Percentiles rank a stretch among this genome's conserved stretches.
Evolutionary conservation across 2,113 vertebrate species (phyloP).

Genomic region (Tinamus guttatus): DNA sequence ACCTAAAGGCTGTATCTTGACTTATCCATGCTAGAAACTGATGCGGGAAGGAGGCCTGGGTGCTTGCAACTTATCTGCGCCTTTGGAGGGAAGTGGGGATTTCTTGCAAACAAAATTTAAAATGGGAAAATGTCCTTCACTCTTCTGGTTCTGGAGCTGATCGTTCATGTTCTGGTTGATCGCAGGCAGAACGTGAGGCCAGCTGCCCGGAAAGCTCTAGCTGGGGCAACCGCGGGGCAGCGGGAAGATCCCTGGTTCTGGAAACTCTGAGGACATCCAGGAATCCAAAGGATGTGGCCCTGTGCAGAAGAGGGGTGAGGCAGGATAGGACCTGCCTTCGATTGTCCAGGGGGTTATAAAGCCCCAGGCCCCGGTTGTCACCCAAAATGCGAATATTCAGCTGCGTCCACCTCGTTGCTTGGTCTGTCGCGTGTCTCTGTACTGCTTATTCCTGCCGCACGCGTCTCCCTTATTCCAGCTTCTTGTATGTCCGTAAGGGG

Average conservation of each 20-base stretch:
- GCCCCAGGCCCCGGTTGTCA: not conserved
- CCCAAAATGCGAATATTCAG: not conserved
- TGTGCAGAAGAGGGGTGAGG: not conserved
- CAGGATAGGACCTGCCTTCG: not conserved
- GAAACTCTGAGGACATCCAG: fast-evolving
- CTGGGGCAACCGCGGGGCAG: not conserved
- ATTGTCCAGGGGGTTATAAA: not conserved
- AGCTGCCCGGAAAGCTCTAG: fast-evolving
- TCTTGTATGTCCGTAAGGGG: fast-evolving
- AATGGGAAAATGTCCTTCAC: not conserved
- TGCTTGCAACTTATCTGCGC: not conserved
- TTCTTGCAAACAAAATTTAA: not conserved
- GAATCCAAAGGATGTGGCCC: not conserved
- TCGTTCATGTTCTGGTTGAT: not conserved
- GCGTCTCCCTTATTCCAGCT: not conserved
- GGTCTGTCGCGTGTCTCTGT: not conserved
- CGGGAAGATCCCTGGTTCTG: not conserved
- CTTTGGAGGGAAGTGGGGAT: not conserved
- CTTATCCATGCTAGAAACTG: not conserved
- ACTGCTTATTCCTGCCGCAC: not conserved
- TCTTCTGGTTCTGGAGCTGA: fast-evolving
- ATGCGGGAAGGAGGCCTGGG: not conserved
- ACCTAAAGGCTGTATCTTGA: not conserved
- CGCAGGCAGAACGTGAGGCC: fast-evolving
- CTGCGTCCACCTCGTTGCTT: fast-evolving